Percentiles rank a stretch among this genome's conserved stretches.
These are phyloP conservation scores for Drosophila kohkoa DNA, from an alignment of 1,140 invertebrate species.

Conservation along the genomic window DNA sequence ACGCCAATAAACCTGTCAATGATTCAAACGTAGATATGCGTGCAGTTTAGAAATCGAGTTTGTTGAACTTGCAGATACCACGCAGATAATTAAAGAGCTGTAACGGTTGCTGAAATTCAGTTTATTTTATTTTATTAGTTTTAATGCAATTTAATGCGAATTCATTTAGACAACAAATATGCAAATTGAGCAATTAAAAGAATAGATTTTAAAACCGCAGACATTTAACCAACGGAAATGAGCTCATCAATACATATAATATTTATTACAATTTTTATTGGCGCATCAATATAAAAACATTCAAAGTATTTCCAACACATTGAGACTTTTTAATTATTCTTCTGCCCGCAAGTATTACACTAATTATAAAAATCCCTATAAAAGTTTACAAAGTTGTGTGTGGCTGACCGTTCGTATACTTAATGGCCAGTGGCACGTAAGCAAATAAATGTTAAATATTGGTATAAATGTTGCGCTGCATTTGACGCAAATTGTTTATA, in stretches of 20 bases:
- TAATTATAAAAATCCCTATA: neutral
- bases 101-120: neutral
- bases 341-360: too few relatives aligned
- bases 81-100: neutral
- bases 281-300: neutral
- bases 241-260: neutral
- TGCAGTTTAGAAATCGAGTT: neutral
- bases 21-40: slow-evolving; percentile 1
- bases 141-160: too few relatives aligned
- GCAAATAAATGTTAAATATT: slow-evolving; percentile 30
- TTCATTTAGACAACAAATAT: too few relatives aligned
- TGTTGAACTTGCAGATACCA: slow-evolving; percentile 6
- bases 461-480: slow-evolving; percentile 37
- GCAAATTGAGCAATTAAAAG: neutral
- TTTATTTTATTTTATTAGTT: too few relatives aligned
- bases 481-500: slow-evolving; percentile 67
- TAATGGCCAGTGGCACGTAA: slow-evolving; percentile 3
- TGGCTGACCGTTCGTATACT: neutral
- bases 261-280: neutral
- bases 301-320: too few relatives aligned
- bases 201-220: neutral
- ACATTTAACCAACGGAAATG: neutral
- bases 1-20: slow-evolving; percentile 11
- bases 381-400: slow-evolving; percentile 2
- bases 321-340: too few relatives aligned